Evolutionary conservation across 2,797 vertebrate genomes (phyloP).

Genomic region (Acrossocheilus wenchowensis): DNA sequence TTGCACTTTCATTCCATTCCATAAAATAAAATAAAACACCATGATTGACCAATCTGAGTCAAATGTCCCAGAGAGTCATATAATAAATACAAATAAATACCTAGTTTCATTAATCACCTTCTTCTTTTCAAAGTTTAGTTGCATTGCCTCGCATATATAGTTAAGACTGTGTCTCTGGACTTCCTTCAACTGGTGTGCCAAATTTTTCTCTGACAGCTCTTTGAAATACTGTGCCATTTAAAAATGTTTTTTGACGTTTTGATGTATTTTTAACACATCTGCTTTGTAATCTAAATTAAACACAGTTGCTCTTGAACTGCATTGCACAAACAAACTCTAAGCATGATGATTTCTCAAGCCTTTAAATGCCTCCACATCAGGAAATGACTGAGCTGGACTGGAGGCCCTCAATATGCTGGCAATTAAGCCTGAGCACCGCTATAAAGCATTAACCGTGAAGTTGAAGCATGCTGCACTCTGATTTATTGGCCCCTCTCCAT

Average conservation of each 20-base stretch:
- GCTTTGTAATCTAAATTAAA: constrained; percentile 31
- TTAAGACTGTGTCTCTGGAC: constrained; percentile 10
- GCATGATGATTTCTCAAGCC: background rate
- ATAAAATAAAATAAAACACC: background rate
- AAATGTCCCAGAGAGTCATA: background rate
- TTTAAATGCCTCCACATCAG: constrained; percentile 24
- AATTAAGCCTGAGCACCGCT: constrained; percentile 61
- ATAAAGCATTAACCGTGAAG: constrained; percentile 55
- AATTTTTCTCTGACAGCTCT: constrained; percentile 3
- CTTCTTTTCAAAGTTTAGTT: background rate
- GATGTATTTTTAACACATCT: constrained; percentile 19
- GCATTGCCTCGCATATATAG: background rate
- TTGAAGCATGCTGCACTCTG: constrained; percentile 26
- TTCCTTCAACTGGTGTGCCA: constrained; percentile 7
- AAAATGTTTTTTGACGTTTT: background rate
- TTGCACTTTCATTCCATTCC: no score
- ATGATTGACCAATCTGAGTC: background rate
- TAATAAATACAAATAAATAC: background rate
- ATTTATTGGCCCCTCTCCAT: constrained; percentile 57
- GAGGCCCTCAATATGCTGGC: constrained; percentile 42
- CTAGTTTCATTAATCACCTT: background rate
- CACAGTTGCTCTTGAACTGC: constrained; percentile 21
- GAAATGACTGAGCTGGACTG: constrained; percentile 40
- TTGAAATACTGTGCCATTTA: constrained; percentile 9
- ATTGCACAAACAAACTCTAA: constrained; percentile 37